Conservation (phyloP, 2,797 vertebrate genomes). For the Pseudochirops cupreus region DNA sequence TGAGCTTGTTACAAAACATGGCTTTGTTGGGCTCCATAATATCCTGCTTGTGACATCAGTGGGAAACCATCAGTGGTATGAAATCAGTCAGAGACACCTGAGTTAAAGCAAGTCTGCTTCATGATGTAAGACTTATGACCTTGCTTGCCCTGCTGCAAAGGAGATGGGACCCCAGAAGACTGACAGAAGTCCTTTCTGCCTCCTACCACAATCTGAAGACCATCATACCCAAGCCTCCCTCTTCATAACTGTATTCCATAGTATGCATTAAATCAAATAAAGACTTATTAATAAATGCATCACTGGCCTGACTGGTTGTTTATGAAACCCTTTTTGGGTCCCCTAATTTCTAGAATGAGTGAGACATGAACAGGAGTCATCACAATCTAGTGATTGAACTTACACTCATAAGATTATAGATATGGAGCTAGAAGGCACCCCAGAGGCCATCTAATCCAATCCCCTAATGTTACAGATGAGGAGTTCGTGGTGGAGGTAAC, state of each 20-base stretch:
- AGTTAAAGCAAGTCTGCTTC: not conserved
- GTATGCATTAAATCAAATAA: not conserved
- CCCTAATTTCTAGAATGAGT: not conserved
- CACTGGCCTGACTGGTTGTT: not conserved
- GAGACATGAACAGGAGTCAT: not conserved
- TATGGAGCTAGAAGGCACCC: not conserved
- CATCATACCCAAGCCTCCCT: not conserved
- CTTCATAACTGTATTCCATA: not conserved
- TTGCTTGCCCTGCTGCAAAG: not conserved
- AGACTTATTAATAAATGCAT: not conserved
- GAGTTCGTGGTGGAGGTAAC: not conserved
- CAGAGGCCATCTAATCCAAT: not conserved
- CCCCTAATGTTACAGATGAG: not conserved
- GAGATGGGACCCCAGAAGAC: not conserved
- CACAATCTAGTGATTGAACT: not conserved
- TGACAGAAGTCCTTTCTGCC: not conserved
- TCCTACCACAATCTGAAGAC: not conserved
- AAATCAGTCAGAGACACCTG: not conserved
- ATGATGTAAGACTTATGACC: not conserved
- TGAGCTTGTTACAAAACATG: not conserved
- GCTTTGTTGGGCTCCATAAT: not conserved
- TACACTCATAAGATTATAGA: not conserved
- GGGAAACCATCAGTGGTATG: not conserved
- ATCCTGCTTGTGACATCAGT: not conserved
- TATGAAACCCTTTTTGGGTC: not conserved